Evolutionary conservation across 2,888 invertebrate species (phyloP).

Genomic region (Mesorhabditis spiculigera): DNA sequence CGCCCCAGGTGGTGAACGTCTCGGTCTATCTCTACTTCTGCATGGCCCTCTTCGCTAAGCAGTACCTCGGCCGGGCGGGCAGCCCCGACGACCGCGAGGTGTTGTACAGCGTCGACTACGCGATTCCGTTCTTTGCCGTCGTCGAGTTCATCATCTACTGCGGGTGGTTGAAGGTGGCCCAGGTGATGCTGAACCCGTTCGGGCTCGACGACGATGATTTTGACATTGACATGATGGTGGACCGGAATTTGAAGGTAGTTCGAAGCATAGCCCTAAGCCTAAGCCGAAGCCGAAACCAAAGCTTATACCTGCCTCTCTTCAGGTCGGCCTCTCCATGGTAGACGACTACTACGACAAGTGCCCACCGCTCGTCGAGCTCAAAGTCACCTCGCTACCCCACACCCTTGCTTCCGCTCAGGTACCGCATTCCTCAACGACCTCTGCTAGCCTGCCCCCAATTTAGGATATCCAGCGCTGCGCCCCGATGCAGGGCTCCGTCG

Average conservation of each 20-base stretch:
- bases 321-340: constrained; percentile 31
- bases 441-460: constrained; percentile 9
- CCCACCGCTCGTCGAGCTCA: constrained; percentile 31
- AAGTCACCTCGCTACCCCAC: constrained; percentile 26
- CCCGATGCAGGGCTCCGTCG: constrained; percentile 37
- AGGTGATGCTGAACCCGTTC: constrained; percentile 45
- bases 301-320: constrained; percentile 2
- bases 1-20: constrained; percentile 25
- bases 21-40: constrained; percentile 32
- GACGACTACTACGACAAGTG: constrained; percentile 34
- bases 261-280: background rate
- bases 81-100: background rate
- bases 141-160: constrained; percentile 36
- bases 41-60: constrained; percentile 28
- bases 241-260: constrained; percentile 34
- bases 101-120: constrained; percentile 16
- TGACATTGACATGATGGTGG: constrained; percentile 40
- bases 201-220: constrained; percentile 49
- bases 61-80: constrained; percentile 14
- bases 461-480: constrained; percentile 19
- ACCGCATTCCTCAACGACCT: background rate
- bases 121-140: constrained; percentile 30
- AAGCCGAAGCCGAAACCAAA: too few species aligned
- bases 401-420: constrained; percentile 15
- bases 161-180: constrained; percentile 39